A percentile compares a stretch with the other conserved stretches of the same genome.
phyloP scores from a whole-genome alignment of 2,888 invertebrate species.

The Hetaerina titia region DNA sequence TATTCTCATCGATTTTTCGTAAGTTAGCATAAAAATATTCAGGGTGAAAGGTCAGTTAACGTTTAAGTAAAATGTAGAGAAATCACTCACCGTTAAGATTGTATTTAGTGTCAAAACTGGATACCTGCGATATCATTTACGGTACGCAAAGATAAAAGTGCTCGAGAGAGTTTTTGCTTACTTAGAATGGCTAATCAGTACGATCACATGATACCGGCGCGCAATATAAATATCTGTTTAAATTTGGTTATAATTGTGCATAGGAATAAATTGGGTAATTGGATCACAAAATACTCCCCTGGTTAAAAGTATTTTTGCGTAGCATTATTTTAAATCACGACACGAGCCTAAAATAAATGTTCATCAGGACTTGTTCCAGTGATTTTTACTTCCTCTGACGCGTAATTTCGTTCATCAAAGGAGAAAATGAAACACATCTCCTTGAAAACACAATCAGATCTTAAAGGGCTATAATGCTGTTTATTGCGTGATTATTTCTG shows the following conservation, averaged over 20 bases:
- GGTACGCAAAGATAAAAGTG: no score
- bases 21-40: no score
- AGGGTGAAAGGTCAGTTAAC: no score
- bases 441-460: neutral
- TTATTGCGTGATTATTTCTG: constrained; percentile 1
- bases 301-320: neutral
- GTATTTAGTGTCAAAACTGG: no score
- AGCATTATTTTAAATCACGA: neutral
- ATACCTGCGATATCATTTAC: no score
- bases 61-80: no score
- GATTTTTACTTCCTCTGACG: neutral
- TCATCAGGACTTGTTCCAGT: neutral
- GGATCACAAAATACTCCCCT: neutral
- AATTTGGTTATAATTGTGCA: neutral
- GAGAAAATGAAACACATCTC: neutral
- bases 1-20: no score
- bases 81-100: no score
- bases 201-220: no score
- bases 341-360: neutral
- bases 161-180: no score
- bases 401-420: neutral
- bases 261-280: neutral
- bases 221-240: no score
- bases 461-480: neutral
- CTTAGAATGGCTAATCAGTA: no score